Evolutionary conservation across 2,888 invertebrate species (phyloP), one percentile per base, ranked within the genome.

Genomic region (Spisula solida): DNA sequence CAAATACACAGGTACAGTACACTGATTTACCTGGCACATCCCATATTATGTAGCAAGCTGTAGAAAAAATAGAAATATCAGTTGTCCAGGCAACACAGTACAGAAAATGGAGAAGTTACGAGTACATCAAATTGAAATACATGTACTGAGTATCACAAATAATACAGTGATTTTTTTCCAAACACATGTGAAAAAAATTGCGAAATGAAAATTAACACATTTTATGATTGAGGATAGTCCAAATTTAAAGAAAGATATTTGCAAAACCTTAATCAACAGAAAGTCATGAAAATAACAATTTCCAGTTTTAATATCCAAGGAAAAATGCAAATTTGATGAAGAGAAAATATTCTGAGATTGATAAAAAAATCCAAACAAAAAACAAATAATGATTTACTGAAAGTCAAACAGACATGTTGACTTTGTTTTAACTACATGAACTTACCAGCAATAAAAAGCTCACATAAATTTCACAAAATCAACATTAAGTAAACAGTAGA

Each of bases 11-110:
- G 2, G 31, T 75, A 75, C 75, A 75, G 29, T 34, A 75, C 75
- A 34, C 2, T 34, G 31, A 34, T 56, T 81, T 86, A 86, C 86
- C 86, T 86, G 81, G 86, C 60, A 81, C 86, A 86, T 86, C 86
- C 86, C 86, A 86, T 86, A 83, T 48, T 83, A 83, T 75, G 83
- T 75, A 70, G 75, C 48, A 41, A 20, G 48, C 83, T 83, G 83
- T 51, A 51, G 70, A 83, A 75, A 20, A 83, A 80, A 80, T 18
- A 34, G 20, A 75, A 25, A 66, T 66, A 66, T 66, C 12, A 2
- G n/a, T 66, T 12, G n/a, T 41, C 41, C 4, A 66, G 10, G 25
- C 12, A 66, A 66, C n/a, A 66, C 60, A 66, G 14, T 5, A 51
- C 1, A 25, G n/a, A 66, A 25, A 4, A 66, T 12, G 12, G 6